Evolutionary conservation across 2,797 vertebrate genomes (phyloP), one percentile per base, ranked within the genome.

Genomic region (Catostomus latipinnis): DNA sequence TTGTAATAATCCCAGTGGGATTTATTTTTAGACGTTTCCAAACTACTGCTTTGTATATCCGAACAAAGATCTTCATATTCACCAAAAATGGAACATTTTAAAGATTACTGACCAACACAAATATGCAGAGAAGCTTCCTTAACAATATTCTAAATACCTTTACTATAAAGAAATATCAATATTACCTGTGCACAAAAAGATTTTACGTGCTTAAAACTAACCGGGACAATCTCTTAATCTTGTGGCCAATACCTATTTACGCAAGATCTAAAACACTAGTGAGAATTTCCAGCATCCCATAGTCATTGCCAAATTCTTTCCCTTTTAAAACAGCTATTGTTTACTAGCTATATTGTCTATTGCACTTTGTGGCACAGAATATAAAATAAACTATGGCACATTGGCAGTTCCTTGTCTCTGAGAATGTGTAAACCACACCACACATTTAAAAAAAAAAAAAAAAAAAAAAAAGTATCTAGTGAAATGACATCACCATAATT

Each of bases 271-370:
- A 61, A 60, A 66, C 5, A 52, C 46, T 34, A 72, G 16, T 34
- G 45, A 0, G 11, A 8, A 63, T 16, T 46, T 62, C 34, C 14
- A 54, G 43, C 76, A 61, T 80, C 56, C 56, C n/a, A 53, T 57
- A 70, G 56, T 58, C 12, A 61, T 14, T 50, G 11, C 34, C 50
- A 10, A 56, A 52, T 12, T 9, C 5, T 62, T 86, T 82, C 76
- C 84, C 73, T 86, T 86, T 61, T 66, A 76, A 57, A 53, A 71
- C 18, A 5, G 12, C 46, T 45, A 57, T 14, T 11, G 52, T 50
- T 60, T 69, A 16, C 57, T 5, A 76, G 60, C 7, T 6, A 68
- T 46, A 13, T 4, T 34, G 34, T 34, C 34, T 34, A 34, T 45
- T 57, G 43, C 65, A 58, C 62, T 74, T 70, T 16, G 14, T 49